phyloP scores from a whole-genome alignment of 1,140 invertebrate genomes.

The Sycobia sp. region DNA sequence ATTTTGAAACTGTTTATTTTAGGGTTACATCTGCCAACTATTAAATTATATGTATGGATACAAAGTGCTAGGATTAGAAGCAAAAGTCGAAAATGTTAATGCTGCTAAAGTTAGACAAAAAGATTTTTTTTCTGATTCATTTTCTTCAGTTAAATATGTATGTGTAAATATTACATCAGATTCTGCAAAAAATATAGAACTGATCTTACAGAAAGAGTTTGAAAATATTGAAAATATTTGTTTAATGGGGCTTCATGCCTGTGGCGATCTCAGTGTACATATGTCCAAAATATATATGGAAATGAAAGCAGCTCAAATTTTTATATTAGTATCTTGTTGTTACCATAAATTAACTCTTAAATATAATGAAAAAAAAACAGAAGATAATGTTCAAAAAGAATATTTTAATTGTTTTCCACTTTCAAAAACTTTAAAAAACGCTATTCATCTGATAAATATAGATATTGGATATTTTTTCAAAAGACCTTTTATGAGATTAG shows the following conservation, averaged over 20 bases:
- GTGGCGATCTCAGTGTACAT: conserved; percentile 79
- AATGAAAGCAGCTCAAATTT: conserved; percentile 63
- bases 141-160: conserved; percentile 64
- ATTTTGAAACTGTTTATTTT: too few species aligned
- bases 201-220: conserved; percentile 56
- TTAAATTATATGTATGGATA: conserved; percentile 69
- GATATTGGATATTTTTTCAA: conserved; percentile 57
- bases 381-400: conserved; percentile 39
- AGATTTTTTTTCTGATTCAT: conserved; percentile 62
- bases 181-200: conserved; percentile 59
- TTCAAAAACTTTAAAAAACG: conserved; percentile 58
- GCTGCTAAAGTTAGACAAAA: conserved; percentile 69
- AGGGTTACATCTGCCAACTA: conserved; percentile 79
- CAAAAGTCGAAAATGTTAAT: conserved; percentile 66
- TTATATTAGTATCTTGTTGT: conserved; percentile 83
- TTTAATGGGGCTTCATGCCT: conserved; percentile 79
- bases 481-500: conserved; percentile 71
- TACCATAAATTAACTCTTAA: conserved; percentile 74
- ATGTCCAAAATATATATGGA: conserved; percentile 74
- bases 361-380: conserved; percentile 30
- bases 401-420: conserved; percentile 70
- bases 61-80: conserved; percentile 77
- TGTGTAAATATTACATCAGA: conserved; percentile 63
- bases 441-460: conserved; percentile 47
- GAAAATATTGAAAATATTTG: conserved; percentile 51